Conservation (phyloP, 2,797 vertebrate species). For the Sebastes cheni region DNA sequence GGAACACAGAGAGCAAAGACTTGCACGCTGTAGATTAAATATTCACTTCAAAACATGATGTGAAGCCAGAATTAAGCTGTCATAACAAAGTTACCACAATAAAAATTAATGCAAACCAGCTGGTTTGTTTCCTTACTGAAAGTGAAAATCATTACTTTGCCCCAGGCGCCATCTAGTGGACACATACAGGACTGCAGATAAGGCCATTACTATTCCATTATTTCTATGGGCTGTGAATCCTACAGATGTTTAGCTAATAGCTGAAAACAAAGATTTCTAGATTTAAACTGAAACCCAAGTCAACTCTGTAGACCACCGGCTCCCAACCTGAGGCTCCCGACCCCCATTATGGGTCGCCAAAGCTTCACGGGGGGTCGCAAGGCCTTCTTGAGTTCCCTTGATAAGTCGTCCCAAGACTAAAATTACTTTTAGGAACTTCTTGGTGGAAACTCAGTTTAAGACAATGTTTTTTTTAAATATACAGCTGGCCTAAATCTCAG, state of each 20-base stretch:
- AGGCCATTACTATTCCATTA: not conserved
- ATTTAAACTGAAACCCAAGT: not conserved
- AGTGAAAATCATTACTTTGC: not conserved
- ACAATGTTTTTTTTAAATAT: too few species aligned
- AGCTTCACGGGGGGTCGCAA: too few species aligned
- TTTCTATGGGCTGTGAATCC: not conserved
- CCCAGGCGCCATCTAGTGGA: constrained; percentile 34
- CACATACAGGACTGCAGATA: not conserved
- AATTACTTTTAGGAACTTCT: too few species aligned
- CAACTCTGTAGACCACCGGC: too few species aligned
- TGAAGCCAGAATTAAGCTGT: not conserved
- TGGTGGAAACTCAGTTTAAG: too few species aligned
- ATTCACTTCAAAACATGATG: not conserved
- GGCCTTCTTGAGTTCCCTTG: too few species aligned
- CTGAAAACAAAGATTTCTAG: not conserved
- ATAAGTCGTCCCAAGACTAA: too few species aligned
- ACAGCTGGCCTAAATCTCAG: too few species aligned
- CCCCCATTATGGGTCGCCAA: too few species aligned
- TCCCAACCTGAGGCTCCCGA: too few species aligned
- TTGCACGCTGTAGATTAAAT: too few species aligned
- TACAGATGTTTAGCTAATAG: not conserved
- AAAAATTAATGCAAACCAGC: not conserved
- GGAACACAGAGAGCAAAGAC: not conserved
- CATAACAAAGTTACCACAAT: not conserved
- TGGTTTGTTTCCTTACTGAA: not conserved